These are phyloP conservation scores for Urocynchramus pylzowi DNA, from an alignment of 2,113 vertebrate genomes.

Conservation along the genomic window DNA sequence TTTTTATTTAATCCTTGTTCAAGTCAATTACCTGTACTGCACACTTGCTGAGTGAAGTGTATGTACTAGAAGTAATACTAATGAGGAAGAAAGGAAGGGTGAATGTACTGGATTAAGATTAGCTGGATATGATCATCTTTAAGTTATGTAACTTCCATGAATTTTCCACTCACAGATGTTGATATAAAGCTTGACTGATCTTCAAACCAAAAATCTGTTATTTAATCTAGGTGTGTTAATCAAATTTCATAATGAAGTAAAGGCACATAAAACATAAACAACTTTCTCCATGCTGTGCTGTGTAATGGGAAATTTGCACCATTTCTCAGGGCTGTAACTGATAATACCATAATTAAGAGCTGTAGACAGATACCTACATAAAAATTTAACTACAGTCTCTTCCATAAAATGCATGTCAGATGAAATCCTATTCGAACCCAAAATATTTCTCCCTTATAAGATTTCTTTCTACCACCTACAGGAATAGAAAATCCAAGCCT, in stretches of 20 bases:
- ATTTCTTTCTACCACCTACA: not conserved
- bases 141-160: not conserved
- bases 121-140: not conserved
- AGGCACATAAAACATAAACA: constrained; percentile 23
- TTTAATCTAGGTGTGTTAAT: constrained; percentile 16
- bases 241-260: constrained; percentile 43
- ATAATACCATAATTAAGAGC: not conserved
- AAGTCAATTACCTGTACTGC: not conserved
- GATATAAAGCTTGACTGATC: not conserved
- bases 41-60: not conserved
- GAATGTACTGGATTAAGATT: not conserved
- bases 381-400: not conserved
- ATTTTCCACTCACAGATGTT: not conserved
- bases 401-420: not conserved
- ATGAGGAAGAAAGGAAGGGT: not conserved
- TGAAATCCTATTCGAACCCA: not conserved
- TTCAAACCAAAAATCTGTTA: not conserved
- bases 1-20: not conserved
- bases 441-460: not conserved
- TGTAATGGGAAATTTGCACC: constrained; percentile 32
- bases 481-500: not conserved
- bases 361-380: not conserved
- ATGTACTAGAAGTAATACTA: not conserved
- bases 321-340: not conserved
- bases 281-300: not conserved